Percentiles rank a stretch among this genome's conserved stretches.
phyloP scores from a whole-genome alignment of 2,797 vertebrate species.

The Enteromius treurensis region DNA sequence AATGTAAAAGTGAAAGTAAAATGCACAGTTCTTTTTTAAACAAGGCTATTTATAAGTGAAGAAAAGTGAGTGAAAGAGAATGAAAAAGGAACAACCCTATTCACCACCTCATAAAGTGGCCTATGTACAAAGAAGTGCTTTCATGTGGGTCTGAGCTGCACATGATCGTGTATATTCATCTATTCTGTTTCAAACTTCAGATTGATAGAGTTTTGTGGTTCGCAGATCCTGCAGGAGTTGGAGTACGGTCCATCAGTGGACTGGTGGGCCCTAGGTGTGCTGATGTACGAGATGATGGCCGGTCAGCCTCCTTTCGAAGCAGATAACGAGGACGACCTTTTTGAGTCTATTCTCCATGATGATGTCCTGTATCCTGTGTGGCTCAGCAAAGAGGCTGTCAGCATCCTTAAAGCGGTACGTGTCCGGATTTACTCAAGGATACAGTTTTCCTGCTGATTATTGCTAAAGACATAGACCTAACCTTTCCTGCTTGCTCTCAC shows the following conservation, averaged over 20 bases:
- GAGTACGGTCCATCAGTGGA: conserved; percentile 95
- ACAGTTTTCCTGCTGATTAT: background rate
- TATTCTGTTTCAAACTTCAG: background rate
- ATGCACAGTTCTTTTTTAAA: too few species aligned
- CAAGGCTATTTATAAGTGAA: too few species aligned
- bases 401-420: conserved; percentile 94
- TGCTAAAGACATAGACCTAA: background rate
- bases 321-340: conserved; percentile 95
- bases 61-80: too few species aligned
- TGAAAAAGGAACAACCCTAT: too few species aligned
- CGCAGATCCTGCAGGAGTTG: conserved; percentile 92
- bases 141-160: background rate
- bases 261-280: conserved; percentile 95
- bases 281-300: conserved; percentile 99
- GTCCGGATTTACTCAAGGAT: background rate
- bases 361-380: conserved; percentile 95
- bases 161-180: background rate
- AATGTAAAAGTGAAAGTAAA: too few species aligned
- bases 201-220: conserved; percentile 4
- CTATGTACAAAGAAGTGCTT: background rate
- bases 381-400: conserved; percentile 97
- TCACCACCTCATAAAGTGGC: too few species aligned
- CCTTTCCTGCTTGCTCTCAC: background rate
- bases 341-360: conserved; percentile 95
- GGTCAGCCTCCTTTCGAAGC: conserved; percentile 96